Evolutionary conservation across 1,140 invertebrate genomes (phyloP), one percentile per base, ranked within the genome.

Genomic region (Diprion similis): DNA sequence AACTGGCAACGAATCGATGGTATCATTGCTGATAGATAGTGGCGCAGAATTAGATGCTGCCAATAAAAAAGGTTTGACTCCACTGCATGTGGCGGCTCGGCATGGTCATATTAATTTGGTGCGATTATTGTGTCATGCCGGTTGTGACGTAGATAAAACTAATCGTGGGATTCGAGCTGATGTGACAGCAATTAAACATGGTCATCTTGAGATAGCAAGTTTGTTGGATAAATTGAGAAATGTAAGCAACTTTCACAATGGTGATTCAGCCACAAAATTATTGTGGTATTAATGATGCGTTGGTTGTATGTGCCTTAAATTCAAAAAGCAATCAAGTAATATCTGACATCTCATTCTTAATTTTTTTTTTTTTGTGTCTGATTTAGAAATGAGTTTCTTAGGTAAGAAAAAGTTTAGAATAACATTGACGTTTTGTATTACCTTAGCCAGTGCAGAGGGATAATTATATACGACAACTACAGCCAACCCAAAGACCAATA

Each of bases 111-210:
- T 92, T 67, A 92, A 95, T 83, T 90, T 95, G 79, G 93, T 94
- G 24, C 89, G 92, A 78, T 92, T 92, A 82, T 88, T 96, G 64
- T 94, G 95, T 81, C 89, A 95, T 75, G 92, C 93, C 73, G 93
- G 93, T 68, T 93, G 92, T 80, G 90, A 92, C 75, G 90, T 93
- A 10, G 92, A 93, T 78, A 90, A 91, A 77, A 89, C 90, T 70
- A 93, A 93, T 84, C 88, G 89, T 47, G 94, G 94, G 73, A 93
- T 96, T 46, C 91, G 93, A 66, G 94, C 94, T 11, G 95, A 96
- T 83, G 93, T 96, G 24, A 93, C 94, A 74, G 95, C 95, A 17
- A 89, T 95, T 65, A 94, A 95, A 80, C 91, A 95, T 79, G 94
- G 94, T 64, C 91, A 94, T 83, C 91, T 91, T 67, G 90, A 94